Evolutionary conservation across 2,888 invertebrate genomes (phyloP).

Genomic region (Tenthredo amoena): DNA sequence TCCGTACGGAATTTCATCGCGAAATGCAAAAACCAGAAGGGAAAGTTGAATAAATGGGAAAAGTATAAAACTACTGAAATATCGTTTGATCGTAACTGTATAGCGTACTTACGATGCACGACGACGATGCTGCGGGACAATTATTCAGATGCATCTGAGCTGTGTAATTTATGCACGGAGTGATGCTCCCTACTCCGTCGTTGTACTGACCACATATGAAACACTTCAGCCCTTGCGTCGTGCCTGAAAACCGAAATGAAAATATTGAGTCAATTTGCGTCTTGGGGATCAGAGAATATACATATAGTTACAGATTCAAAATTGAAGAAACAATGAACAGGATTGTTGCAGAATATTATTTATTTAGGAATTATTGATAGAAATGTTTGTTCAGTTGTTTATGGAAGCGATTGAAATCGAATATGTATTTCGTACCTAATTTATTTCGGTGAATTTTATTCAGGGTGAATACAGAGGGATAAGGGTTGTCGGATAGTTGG

Average conservation of each 20-base stretch:
- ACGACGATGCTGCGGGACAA: conserved; percentile 83
- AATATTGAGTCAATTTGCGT: background rate
- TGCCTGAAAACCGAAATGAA: conserved; percentile 66
- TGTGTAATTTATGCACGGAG: conserved; percentile 89
- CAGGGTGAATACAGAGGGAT: background rate
- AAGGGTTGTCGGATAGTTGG: background rate
- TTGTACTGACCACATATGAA: conserved; percentile 92
- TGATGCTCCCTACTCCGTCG: conserved; percentile 92
- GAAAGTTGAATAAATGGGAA: background rate
- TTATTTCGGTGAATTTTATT: background rate
- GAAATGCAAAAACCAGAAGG: background rate
- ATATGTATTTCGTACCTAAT: background rate
- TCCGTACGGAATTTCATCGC: background rate
- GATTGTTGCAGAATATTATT: no score
- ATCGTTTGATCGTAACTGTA: no score
- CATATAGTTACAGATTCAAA: no score
- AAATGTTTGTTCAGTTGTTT: no score
- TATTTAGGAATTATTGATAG: no score
- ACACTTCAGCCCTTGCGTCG: conserved; percentile 82
- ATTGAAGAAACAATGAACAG: no score
- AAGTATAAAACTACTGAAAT: no score
- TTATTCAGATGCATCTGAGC: conserved; percentile 84
- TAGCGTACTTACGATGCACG: conserved; percentile 87
- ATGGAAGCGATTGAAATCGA: background rate
- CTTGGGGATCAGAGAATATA: background rate